Evolutionary conservation across 53 echinoderm and acorn worm species (phyloP).

Genomic region (Arbacia lixula): DNA sequence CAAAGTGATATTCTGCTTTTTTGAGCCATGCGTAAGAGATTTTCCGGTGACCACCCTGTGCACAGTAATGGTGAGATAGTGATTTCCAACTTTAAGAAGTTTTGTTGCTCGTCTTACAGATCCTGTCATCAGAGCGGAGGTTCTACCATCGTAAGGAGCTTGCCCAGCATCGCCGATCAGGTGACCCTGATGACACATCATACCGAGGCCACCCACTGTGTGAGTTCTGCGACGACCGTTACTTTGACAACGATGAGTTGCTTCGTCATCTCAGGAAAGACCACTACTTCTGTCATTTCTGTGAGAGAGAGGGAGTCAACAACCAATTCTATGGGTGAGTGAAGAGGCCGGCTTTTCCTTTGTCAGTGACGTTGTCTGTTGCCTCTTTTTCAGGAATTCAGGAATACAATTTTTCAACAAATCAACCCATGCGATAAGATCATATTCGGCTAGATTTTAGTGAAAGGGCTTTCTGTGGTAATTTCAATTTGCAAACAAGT

Average conservation of each 20-base stretch:
- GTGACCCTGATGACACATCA: slow-evolving; percentile 86
- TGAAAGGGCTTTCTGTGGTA: too few species aligned
- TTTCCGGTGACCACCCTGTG: too few species aligned
- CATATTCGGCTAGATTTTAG: too few species aligned
- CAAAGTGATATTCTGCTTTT: too few species aligned
- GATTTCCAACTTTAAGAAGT: too few species aligned
- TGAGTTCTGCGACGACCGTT: slow-evolving; percentile 97
- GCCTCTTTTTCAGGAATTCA: too few species aligned
- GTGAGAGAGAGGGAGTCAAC: slow-evolving; percentile 82
- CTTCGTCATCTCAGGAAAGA: slow-evolving; percentile 81
- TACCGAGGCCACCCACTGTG: slow-evolving; percentile 93
- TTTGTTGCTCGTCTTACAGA: slow-evolving; percentile 48
- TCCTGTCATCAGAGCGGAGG: slow-evolving; percentile 91
- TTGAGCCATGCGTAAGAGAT: too few species aligned
- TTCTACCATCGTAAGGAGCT: slow-evolving; percentile 82
- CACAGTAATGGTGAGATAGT: too few species aligned
- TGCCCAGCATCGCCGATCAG: slow-evolving; percentile 81
- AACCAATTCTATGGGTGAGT: slow-evolving; percentile 94
- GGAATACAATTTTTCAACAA: too few species aligned
- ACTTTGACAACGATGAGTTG: slow-evolving; percentile 95
- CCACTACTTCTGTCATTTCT: slow-evolving; percentile 96
- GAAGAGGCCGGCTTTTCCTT: background rate
- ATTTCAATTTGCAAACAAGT: too few species aligned
- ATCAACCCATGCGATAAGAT: too few species aligned
- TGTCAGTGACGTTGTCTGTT: background rate